A percentile compares a stretch with the other conserved stretches of the same genome.
These are phyloP conservation scores for Brachirus orientalis DNA, from an alignment of 2,113 vertebrate genomes.

Conservation along the genomic window DNA sequence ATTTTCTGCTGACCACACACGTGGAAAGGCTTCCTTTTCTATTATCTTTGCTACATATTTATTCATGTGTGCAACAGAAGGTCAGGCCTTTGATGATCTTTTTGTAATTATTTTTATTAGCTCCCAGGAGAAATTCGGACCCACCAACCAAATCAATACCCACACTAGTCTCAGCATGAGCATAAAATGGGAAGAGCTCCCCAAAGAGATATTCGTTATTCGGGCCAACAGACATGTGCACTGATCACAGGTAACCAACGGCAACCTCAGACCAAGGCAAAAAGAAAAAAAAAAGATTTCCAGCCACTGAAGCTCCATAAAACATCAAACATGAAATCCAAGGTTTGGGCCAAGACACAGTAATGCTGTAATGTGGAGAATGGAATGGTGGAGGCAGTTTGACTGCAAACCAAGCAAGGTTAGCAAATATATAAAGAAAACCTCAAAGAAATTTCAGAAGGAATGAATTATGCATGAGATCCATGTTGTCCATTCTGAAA, in stretches of 20 bases:
- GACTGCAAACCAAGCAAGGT: constrained; percentile 10
- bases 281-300: constrained; percentile 30
- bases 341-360: constrained; percentile 16
- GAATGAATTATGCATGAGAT: constrained; percentile 53
- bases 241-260: constrained; percentile 76
- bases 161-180: constrained; percentile 65
- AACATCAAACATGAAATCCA: constrained; percentile 53
- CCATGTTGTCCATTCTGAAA: constrained; percentile 48
- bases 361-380: constrained; percentile 3
- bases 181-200: constrained; percentile 78
- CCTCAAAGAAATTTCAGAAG: constrained; percentile 44
- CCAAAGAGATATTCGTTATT: constrained; percentile 81
- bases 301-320: constrained; percentile 51
- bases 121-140: constrained; percentile 80
- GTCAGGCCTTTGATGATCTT: constrained; percentile 82
- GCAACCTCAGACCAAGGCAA: constrained; percentile 66
- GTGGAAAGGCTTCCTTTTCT: constrained; percentile 38
- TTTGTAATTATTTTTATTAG: constrained; percentile 85
- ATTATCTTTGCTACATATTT: constrained; percentile 74
- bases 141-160: constrained; percentile 83
- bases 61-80: constrained; percentile 80
- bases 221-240: constrained; percentile 62
- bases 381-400: constrained; percentile 11
- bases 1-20: constrained; percentile 62
- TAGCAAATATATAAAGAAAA: constrained; percentile 30